Percentiles rank a stretch among this genome's conserved stretches.
phyloP scores from a whole-genome alignment of 2,113 vertebrate genomes.

The Coptodon rendalli region DNA sequence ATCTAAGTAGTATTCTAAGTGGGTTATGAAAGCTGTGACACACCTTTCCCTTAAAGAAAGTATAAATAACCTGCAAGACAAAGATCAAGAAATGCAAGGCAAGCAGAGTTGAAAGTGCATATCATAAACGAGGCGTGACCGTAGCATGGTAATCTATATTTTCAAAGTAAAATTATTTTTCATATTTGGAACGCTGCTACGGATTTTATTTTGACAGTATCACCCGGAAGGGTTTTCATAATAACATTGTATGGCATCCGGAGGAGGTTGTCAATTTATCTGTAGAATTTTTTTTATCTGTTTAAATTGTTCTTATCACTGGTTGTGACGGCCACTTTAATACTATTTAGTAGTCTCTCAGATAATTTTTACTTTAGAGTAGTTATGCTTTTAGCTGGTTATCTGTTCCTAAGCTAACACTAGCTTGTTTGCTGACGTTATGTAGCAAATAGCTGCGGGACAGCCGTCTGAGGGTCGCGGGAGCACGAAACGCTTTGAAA shows the following conservation, averaged over 20 bases:
- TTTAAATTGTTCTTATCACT: background rate
- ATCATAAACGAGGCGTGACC: background rate
- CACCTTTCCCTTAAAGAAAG: background rate
- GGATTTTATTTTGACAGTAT: background rate
- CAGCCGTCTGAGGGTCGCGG: background rate
- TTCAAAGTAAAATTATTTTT: background rate
- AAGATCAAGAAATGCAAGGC: background rate
- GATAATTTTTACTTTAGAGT: background rate
- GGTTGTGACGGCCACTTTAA: background rate
- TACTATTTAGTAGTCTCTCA: background rate
- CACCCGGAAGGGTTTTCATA: background rate
- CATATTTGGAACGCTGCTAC: background rate
- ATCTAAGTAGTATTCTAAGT: background rate
- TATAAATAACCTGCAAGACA: background rate
- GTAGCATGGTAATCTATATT: background rate
- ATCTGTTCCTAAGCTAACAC: background rate
- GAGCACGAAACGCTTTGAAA: background rate
- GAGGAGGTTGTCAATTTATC: background rate
- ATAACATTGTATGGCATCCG: background rate
- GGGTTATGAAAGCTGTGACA: background rate
- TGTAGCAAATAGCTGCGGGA: background rate
- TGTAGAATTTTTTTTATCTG: background rate
- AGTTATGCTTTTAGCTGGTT: background rate
- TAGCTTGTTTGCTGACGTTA: background rate
- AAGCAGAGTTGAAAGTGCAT: background rate